Base-by-base conservation (phyloP, 2,113 vertebrate genomes). In the Crotalus horridus region DNA sequence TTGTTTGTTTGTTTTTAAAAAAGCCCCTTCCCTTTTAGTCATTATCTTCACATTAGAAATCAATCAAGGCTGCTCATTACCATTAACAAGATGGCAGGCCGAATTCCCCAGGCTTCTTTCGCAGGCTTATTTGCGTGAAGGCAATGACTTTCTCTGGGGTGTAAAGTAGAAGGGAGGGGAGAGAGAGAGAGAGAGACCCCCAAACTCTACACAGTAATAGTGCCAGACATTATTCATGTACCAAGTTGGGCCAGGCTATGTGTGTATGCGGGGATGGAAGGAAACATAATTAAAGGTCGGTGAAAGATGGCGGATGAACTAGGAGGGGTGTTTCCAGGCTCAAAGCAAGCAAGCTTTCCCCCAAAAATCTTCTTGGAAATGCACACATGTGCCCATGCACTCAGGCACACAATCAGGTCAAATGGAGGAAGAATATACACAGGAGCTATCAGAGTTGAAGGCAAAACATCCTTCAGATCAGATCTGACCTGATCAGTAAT, bases 11-110 rank as follows among this genome's bases (percentile, higher is more conserved):
- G 12, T 48, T 26, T 29, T 29, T 20, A 46, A 48, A 51, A 87
- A 12, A 93, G 96, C 91, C 95, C 92, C 87, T 94, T 94, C 90
- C 96, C 95, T 53, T 91, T 94, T 91, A 91, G 92, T 96, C 96
- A 97, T 97, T 97, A 97, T 94, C 95, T 96, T 97, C 97, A 94
- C 97, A 97, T 98, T 97, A 98, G 96, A 95, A 97, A 96, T 96
- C 85, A 91, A 93, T 95, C 95, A 94, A 94, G 95, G 93, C 8
- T 7, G 95, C 93, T 95, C 94, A 91, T 91, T 95, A 96, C 96
- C 95, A 93, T 95, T 94, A 96, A 94, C 3, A 85, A 95, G 96
- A 93, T 2, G 39, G 69, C 93, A 93, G 92, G 90, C 96, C 94
- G 96, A 94, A 91, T 95, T 61, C 74, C 92, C 94, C 96, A 92